These are phyloP conservation scores for Pteropus alecto DNA, from an alignment of 2,113 vertebrate genomes.

Conservation along the genomic window DNA sequence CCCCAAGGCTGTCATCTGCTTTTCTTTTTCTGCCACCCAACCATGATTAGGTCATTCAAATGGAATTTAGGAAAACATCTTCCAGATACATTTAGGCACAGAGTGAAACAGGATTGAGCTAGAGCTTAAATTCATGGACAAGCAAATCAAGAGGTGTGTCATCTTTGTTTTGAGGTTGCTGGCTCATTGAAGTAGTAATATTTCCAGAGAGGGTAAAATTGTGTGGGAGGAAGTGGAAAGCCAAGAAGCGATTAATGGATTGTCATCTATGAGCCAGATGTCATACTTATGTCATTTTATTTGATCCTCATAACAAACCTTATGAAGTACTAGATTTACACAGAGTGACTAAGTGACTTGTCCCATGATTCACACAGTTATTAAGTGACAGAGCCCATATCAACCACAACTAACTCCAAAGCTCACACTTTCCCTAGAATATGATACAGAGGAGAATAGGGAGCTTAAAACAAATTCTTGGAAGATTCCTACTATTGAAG, in stretches of 20 bases:
- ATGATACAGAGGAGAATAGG: neutral
- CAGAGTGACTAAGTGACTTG: neutral
- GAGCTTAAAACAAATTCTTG: neutral
- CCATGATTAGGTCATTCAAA: neutral
- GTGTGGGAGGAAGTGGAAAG: neutral
- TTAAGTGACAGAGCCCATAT: neutral
- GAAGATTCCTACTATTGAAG: neutral
- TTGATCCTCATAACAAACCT: neutral
- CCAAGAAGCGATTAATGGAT: neutral
- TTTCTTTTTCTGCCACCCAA: neutral
- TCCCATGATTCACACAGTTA: neutral
- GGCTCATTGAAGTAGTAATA: neutral
- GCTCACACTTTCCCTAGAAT: neutral
- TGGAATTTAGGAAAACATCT: neutral
- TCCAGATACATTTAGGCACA: neutral
- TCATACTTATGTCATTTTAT: neutral
- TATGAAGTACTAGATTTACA: neutral
- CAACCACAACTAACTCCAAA: neutral
- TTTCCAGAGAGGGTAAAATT: neutral
- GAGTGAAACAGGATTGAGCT: neutral
- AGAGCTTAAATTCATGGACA: neutral
- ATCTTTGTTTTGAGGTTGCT: neutral
- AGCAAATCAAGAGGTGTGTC: neutral
- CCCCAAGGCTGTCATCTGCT: neutral
- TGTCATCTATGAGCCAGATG: neutral